These are phyloP conservation scores for Dexiosoma caninum DNA, from an alignment of 2,888 invertebrate species.

Conservation along the genomic window DNA sequence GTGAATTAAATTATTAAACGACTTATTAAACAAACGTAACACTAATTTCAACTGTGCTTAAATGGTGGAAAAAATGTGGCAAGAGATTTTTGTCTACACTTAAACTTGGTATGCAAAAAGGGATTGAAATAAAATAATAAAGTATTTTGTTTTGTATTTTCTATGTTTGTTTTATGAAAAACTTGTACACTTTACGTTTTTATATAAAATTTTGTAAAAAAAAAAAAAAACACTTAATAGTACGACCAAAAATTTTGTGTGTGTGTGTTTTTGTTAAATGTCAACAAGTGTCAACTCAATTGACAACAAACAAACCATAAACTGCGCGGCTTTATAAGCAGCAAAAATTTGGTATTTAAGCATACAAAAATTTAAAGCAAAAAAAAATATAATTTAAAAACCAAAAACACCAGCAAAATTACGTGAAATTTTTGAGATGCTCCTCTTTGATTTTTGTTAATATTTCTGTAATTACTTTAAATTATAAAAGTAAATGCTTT, in stretches of 20 bases:
- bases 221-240: neutral
- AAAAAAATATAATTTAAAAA: neutral
- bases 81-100: neutral
- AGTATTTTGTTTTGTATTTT: no score
- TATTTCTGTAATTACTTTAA: neutral
- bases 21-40: neutral
- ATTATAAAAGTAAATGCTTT: neutral
- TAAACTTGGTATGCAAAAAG: neutral
- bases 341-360: neutral
- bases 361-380: neutral
- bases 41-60: slow-evolving; percentile 25
- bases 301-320: slow-evolving; percentile 51
- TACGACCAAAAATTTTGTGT: neutral
- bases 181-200: neutral
- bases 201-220: neutral
- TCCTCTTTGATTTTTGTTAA: neutral
- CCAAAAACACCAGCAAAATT: neutral
- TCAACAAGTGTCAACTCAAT: slow-evolving; percentile 46
- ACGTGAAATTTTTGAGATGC: neutral
- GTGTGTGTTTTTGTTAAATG: slow-evolving; percentile 38
- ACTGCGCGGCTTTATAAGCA: neutral
- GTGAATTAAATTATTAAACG: neutral
- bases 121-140: no score
- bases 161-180: no score
- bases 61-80: slow-evolving; percentile 1